phyloP scores from a whole-genome alignment of 2,113 vertebrate species.

The Peromyscus maniculatus region DNA sequence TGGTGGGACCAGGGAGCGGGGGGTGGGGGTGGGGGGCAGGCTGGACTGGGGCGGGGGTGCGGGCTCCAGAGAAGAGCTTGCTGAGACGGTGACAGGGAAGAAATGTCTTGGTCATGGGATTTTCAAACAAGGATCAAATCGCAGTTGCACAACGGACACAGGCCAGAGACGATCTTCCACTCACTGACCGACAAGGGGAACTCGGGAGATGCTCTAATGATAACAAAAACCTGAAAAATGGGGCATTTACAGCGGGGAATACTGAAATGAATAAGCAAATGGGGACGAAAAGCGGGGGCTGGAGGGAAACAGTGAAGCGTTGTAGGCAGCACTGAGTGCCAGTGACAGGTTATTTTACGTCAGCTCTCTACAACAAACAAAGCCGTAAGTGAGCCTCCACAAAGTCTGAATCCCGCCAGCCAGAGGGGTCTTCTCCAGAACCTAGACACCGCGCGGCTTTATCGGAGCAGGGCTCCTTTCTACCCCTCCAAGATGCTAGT shows the following conservation, averaged over 20 bases:
- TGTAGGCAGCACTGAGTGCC: neutral
- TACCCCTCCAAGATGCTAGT: neutral
- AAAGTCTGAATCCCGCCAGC: neutral
- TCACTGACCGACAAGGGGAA: neutral
- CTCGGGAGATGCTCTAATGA: neutral
- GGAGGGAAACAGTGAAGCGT: neutral
- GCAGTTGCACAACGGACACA: neutral
- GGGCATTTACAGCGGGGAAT: neutral
- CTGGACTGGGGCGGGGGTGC: fast-evolving
- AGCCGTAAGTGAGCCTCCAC: neutral
- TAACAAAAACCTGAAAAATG: neutral
- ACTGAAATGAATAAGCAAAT: neutral
- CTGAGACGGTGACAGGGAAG: neutral
- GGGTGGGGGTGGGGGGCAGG: neutral
- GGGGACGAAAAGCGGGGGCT: no score
- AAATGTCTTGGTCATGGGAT: neutral
- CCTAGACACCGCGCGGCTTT: neutral
- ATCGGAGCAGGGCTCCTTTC: neutral
- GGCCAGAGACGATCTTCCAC: neutral
- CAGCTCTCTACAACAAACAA: neutral
- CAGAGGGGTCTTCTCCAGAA: neutral
- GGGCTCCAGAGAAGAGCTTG: neutral
- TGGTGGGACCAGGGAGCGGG: neutral
- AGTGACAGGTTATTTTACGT: neutral
- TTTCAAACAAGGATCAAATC: conserved; percentile 7